Evolutionary conservation across 2,888 invertebrate genomes (phyloP).

Genomic region (Encarsia formosa): DNA sequence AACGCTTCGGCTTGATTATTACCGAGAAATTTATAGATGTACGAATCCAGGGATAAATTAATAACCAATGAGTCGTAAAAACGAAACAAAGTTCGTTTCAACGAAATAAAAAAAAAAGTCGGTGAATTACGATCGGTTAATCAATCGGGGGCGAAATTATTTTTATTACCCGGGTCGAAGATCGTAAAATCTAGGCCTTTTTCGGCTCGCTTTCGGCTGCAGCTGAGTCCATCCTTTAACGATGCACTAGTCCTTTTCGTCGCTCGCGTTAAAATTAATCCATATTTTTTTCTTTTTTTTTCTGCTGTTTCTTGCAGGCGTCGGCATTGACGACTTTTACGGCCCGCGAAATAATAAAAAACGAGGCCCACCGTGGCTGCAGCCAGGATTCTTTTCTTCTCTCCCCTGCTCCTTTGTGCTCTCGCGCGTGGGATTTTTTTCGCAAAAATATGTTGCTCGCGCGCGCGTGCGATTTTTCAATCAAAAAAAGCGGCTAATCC

Average conservation of each 20-base stretch:
- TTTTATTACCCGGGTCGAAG: background rate
- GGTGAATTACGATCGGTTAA: background rate
- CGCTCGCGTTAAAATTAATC: conserved; percentile 28
- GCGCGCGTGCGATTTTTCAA: too few species aligned
- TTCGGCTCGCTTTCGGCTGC: too few species aligned
- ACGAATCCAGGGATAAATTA: too few species aligned
- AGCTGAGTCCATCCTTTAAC: conserved; percentile 18
- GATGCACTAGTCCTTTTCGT: conserved; percentile 27
- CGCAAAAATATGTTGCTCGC: background rate
- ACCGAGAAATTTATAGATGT: conserved; percentile 8
- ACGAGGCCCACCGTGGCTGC: too few species aligned
- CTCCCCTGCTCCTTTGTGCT: too few species aligned
- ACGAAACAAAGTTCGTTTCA: background rate
- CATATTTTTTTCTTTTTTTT: too few species aligned
- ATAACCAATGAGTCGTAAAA: too few species aligned
- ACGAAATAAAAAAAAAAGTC: background rate
- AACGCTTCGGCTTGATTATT: background rate
- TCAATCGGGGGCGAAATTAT: background rate
- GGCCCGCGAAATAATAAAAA: background rate
- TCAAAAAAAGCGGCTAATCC: too few species aligned
- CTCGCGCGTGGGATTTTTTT: background rate
- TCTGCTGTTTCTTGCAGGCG: too few species aligned
- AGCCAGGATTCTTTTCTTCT: too few species aligned
- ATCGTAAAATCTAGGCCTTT: background rate
- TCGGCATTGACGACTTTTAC: conserved; percentile 27